phyloP scores from a whole-genome alignment of 2,888 invertebrate species.

The Steromphala cineraria region DNA sequence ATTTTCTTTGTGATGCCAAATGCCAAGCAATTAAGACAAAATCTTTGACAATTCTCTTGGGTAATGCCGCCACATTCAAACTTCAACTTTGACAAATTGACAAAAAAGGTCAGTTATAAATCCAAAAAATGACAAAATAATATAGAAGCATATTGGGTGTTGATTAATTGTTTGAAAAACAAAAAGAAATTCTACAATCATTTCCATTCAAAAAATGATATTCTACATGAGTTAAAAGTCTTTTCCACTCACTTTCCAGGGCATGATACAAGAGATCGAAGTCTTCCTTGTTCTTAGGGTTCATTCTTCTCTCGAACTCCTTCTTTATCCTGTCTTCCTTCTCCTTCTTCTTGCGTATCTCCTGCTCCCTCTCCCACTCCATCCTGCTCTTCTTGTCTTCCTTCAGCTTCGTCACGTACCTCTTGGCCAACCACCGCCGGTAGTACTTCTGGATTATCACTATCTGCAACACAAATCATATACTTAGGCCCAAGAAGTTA shows the following conservation, averaged over 20 bases:
- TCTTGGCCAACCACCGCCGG: constrained; percentile 74
- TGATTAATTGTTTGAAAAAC: too few species aligned
- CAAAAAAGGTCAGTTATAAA: too few species aligned
- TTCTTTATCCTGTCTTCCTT: constrained; percentile 72
- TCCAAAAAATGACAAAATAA: too few species aligned
- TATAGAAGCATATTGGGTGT: too few species aligned
- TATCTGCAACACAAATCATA: constrained; percentile 56
- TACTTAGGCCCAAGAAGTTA: not conserved
- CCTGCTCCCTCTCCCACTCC: constrained; percentile 73
- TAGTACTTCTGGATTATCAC: constrained; percentile 75
- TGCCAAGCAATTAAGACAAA: too few species aligned
- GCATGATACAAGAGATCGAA: constrained; percentile 75
- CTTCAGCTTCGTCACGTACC: constrained; percentile 70
- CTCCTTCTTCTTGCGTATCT: constrained; percentile 70
- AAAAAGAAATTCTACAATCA: too few species aligned
- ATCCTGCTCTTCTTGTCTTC: constrained; percentile 67
- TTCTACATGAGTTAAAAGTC: too few species aligned
- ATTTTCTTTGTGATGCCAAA: too few species aligned
- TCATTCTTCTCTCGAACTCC: constrained; percentile 74
- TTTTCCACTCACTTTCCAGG: constrained; percentile 70
- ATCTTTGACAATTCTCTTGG: too few species aligned
- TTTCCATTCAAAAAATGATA: too few species aligned
- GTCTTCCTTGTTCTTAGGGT: constrained; percentile 75
- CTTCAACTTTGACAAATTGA: too few species aligned
- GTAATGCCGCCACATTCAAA: too few species aligned